Base-by-base conservation (phyloP, 2,113 vertebrate species). In the Probosciger aterrimus region DNA sequence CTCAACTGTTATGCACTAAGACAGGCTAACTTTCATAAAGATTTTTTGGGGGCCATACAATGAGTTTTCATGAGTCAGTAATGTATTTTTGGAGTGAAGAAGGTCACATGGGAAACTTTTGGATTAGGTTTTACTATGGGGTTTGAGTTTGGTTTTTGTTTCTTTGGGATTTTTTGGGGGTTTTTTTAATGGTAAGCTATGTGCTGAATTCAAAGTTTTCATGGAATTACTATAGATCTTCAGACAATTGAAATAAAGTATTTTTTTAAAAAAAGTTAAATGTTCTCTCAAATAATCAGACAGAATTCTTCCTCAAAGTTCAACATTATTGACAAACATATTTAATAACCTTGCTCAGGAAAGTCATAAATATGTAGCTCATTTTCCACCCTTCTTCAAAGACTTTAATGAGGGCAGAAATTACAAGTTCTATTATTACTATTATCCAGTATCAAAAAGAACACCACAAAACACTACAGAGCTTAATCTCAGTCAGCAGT, bases 401-500 rank as follows among this genome's bases (percentile, higher is more conserved):
- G 44, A 44, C 52, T 31, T 94, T 93, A 97, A 94, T 95, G 68
- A 96, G 47, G 82, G 44, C 88, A 63, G 55, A 95, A 97, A 96
- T 71, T 89, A n/a, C 74, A 96, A 86, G 53, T 49, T 81, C 49
- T 96, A 90, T 95, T 88, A 89, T 79, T 96, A 53, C 41, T 78
- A 70, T 96, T 94, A 92, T 73, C 52, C 41, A 71, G 44, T 60
- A 76, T 49, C 53, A 90, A 64, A 95, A 75, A 95, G 81, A 62
- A 60, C 52, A 67, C 35, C 47, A 91, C 60, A 88, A 95, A 96
- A 86, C 75, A 47, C 41, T 18, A 55, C 46, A 46, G 60, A 91
- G 65, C 83, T 94, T 94, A 80, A 79, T 92, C 57, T 90, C 67
- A 83, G 68, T 70, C 64, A 94, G 81, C 22, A 94, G n/a, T 82